Conservation (phyloP, 2,797 vertebrate genomes). For the Bradypodion ventrale region DNA sequence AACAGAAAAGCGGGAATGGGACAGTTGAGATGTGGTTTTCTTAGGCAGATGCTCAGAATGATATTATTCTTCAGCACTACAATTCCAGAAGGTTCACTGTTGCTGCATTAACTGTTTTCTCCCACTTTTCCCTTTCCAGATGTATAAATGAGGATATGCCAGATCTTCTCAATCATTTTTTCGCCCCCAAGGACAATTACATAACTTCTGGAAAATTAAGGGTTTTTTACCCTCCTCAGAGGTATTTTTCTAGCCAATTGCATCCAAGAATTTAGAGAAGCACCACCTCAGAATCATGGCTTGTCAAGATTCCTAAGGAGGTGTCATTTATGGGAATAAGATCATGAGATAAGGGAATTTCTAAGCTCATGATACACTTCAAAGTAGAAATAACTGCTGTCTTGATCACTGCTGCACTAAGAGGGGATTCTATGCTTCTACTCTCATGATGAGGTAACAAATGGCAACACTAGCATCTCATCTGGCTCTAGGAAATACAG, state of each 20-base stretch:
- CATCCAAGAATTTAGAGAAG: not conserved
- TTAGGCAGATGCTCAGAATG: constrained; percentile 25
- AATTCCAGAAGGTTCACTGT: not conserved
- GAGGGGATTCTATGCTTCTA: not conserved
- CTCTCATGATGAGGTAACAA: not conserved
- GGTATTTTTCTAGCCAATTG: not conserved
- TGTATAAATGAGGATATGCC: not conserved
- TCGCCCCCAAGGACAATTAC: not conserved
- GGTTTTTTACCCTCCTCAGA: not conserved
- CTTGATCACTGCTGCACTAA: not conserved
- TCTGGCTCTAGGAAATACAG: no score
- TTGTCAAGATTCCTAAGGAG: not conserved
- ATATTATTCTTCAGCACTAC: constrained; percentile 1
- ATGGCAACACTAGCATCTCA: no score
- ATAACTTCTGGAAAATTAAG: not conserved
- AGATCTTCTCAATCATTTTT: not conserved
- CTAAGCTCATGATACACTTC: not conserved
- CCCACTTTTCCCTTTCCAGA: not conserved
- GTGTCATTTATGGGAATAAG: not conserved
- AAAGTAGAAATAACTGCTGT: not conserved
- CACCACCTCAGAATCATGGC: not conserved
- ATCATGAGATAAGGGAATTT: not conserved
- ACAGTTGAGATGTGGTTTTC: not conserved
- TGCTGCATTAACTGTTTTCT: not conserved
- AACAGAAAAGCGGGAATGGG: constrained; percentile 16